Evolutionary conservation across 2,888 invertebrate genomes (phyloP), one percentile per base, ranked within the genome.

Genomic region (Petrolisthes cinctipes): DNA sequence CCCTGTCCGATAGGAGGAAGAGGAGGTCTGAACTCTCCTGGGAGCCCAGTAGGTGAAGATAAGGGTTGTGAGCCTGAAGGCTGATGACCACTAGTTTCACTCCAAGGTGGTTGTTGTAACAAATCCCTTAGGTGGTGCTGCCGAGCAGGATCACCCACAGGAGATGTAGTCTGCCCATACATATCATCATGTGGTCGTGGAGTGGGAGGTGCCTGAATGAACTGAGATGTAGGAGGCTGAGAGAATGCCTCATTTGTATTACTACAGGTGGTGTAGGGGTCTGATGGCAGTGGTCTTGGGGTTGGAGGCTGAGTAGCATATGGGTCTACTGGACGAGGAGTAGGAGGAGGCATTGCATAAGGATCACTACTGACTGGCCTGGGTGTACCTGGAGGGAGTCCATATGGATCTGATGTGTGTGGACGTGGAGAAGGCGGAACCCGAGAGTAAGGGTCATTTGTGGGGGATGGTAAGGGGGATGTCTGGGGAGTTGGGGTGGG

Each of bases 141-240:
- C 6, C 84, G 84, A 78, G 56, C 86, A 73, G 84, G 87, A 53
- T 89, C 90, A 14, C 79, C 57, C n/a, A 80, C 88, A 20, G 84
- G 51, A 23, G 75, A 57, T 37, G 81, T 80, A 71, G 85, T 82
- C 20, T 66, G 85, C 5, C 82, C 82, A 68, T 85, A 88, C 14
- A 84, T 61, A 37, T 88, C 88, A 76, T 88, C 88, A 82, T 88
- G 93, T 5, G 94, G 94, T 89, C 94, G 92, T 5, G 95, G 94
- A 66, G 94, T 94, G 78, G 94, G 93, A 66, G 94, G 94, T 82
- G 94, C 93, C 90, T 94, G 94, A 57, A 94, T 92, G 92, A 94
- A 95, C 0, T 94, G 94, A 89, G 94, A 94, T 90, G 92, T 83
- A 17, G 92, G 91, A 4, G 92, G 91, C 88, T 92, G 92, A 83